Conservation (phyloP, 2,888 invertebrate species). For the Erannis defoliaria region DNA sequence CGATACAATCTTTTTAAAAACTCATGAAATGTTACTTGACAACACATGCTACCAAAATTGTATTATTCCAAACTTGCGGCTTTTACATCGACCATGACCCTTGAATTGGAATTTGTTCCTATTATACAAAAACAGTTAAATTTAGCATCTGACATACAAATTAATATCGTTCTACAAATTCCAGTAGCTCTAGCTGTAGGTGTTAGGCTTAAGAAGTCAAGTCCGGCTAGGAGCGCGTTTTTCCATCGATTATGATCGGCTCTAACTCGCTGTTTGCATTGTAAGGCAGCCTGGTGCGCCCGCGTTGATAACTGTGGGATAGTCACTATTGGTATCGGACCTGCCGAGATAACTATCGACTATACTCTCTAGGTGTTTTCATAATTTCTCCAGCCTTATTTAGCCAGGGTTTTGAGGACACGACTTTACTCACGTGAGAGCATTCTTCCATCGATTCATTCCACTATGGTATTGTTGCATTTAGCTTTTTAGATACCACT, state of each 20-base stretch:
- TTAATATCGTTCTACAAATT: slow-evolving; percentile 5
- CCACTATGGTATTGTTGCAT: too few relatives aligned
- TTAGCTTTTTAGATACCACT: too few relatives aligned
- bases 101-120: too few relatives aligned
- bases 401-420: slow-evolving; percentile 31
- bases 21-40: slow-evolving; percentile 28
- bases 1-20: slow-evolving; percentile 57
- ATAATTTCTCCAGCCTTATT: slow-evolving; percentile 74
- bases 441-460: slow-evolving; percentile 3
- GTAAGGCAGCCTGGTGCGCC: slow-evolving; percentile 79
- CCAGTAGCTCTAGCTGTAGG: slow-evolving; percentile 49
- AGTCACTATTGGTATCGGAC: slow-evolving; percentile 67
- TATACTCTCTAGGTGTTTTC: slow-evolving; percentile 67
- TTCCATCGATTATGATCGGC: slow-evolving; percentile 78
- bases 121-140: background rate
- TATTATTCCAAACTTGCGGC: background rate
- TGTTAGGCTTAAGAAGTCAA: slow-evolving; percentile 73
- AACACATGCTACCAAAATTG: slow-evolving; percentile 9
- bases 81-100: background rate
- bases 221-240: slow-evolving; percentile 80
- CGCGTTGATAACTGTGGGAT: slow-evolving; percentile 81
- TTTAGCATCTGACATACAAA: background rate
- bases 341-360: slow-evolving; percentile 67
- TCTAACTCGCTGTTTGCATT: slow-evolving; percentile 70
- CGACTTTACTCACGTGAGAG: slow-evolving; percentile 9